A percentile compares a stretch with the other conserved stretches of the same genome.
phyloP scores from a whole-genome alignment of 2,113 vertebrate species.

The Platysternon megacephalum region DNA sequence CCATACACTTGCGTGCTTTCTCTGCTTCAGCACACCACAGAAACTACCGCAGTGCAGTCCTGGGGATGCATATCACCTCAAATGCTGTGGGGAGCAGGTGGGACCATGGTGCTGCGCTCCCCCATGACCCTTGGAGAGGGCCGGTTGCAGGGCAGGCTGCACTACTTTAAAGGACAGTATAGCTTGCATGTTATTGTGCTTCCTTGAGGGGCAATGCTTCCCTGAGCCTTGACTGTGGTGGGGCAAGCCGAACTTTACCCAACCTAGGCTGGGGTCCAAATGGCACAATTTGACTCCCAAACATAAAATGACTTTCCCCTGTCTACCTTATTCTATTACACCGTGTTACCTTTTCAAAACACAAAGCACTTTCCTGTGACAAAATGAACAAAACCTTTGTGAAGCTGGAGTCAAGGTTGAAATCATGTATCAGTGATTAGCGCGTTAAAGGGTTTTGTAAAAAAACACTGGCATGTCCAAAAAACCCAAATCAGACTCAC shows the following conservation, averaged over 20 bases:
- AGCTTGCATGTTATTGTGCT: not conserved
- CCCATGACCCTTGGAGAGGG: not conserved
- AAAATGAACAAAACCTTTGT: not conserved
- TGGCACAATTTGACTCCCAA: not conserved
- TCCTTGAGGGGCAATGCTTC: not conserved
- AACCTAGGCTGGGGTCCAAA: not conserved
- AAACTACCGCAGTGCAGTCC: not conserved
- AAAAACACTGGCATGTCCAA: not conserved
- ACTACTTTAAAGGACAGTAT: not conserved
- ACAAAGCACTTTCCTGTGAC: not conserved
- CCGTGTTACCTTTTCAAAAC: not conserved
- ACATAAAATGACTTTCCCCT: not conserved
- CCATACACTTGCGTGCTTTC: not conserved
- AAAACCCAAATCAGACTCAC: not conserved
- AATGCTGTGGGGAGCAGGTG: not conserved
- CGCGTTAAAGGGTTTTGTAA: not conserved
- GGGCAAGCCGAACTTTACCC: not conserved
- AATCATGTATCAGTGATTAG: not conserved
- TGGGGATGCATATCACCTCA: not conserved
- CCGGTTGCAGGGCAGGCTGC: too few relatives aligned
- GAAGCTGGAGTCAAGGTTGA: not conserved
- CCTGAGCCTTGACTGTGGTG: not conserved
- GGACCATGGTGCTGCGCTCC: too few relatives aligned
- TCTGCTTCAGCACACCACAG: not conserved
- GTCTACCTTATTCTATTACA: not conserved